These are phyloP conservation scores for Lepidocolaptes lacrymiger DNA, from an alignment of 2,797 vertebrate species.

Conservation along the genomic window DNA sequence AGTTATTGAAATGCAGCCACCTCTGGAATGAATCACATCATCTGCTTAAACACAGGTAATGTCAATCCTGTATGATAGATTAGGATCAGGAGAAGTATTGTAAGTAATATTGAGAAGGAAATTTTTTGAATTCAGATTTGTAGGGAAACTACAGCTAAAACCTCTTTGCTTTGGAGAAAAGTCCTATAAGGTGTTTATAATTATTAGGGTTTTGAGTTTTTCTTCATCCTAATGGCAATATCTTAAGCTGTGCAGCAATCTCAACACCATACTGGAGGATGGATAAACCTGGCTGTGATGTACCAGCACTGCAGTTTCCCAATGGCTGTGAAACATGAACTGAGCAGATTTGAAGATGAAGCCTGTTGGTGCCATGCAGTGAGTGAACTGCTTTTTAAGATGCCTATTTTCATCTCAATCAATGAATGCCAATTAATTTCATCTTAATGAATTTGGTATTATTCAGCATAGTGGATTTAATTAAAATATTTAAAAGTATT, in stretches of 20 bases:
- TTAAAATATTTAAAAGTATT: constrained; percentile 24
- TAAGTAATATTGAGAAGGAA: background rate
- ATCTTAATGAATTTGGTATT: constrained; percentile 15
- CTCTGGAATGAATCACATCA: background rate
- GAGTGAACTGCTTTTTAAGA: background rate
- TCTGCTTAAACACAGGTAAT: background rate
- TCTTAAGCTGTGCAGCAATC: background rate
- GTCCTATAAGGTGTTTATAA: background rate
- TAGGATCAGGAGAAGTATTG: background rate
- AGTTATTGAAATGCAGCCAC: background rate
- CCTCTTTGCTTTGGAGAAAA: background rate
- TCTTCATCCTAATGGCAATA: background rate
- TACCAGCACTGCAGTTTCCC: background rate
- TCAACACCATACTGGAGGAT: background rate
- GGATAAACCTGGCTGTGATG: background rate
- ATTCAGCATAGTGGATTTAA: background rate
- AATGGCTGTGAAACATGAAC: background rate
- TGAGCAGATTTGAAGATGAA: background rate
- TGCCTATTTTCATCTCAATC: background rate
- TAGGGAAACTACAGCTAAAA: background rate
- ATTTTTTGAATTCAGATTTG: background rate
- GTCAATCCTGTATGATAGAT: background rate
- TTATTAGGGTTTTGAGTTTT: background rate
- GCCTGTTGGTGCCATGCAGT: background rate
- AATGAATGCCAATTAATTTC: background rate